These are phyloP conservation scores for Zootoca vivipara DNA, from an alignment of 2,113 vertebrate genomes.

Conservation along the genomic window DNA sequence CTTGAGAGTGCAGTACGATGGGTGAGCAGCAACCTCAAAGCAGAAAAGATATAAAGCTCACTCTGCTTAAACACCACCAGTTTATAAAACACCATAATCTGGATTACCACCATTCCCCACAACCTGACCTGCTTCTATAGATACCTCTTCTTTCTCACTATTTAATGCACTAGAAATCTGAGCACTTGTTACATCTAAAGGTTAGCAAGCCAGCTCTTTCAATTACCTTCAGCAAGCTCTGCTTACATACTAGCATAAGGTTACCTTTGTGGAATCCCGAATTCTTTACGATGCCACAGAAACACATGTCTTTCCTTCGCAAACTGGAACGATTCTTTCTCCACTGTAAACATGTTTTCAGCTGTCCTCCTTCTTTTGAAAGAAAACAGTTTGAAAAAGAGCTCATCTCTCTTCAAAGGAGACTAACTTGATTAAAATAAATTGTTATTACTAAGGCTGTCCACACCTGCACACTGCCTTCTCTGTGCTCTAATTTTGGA, in stretches of 20 bases:
- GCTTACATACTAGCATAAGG: not conserved
- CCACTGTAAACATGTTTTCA: conserved; percentile 1
- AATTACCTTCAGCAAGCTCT: not conserved
- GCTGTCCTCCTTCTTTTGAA: conserved; percentile 7
- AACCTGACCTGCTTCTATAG: not conserved
- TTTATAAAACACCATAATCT: not conserved
- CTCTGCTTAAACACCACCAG: not conserved
- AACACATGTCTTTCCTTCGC: not conserved
- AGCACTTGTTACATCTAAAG: not conserved
- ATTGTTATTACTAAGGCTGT: not conserved
- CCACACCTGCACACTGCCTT: not conserved
- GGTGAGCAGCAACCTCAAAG: not conserved
- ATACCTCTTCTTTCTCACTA: not conserved
- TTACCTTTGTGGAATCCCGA: not conserved
- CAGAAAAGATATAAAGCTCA: no score
- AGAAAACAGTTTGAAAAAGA: not conserved
- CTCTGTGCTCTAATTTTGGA: not conserved
- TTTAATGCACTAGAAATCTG: not conserved
- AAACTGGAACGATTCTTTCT: not conserved
- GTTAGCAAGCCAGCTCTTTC: conserved; percentile 1
- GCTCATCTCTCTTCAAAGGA: not conserved
- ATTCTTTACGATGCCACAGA: not conserved
- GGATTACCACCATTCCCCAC: not conserved
- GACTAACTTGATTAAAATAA: not conserved
- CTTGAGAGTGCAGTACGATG: not conserved